Percentiles rank a stretch among this genome's conserved stretches.
These are phyloP conservation scores for Calvadosia cruxmelitensis DNA, from an alignment of 30 jellyfish, hydroid and myxozoan genomes.

Conservation along the genomic window DNA sequence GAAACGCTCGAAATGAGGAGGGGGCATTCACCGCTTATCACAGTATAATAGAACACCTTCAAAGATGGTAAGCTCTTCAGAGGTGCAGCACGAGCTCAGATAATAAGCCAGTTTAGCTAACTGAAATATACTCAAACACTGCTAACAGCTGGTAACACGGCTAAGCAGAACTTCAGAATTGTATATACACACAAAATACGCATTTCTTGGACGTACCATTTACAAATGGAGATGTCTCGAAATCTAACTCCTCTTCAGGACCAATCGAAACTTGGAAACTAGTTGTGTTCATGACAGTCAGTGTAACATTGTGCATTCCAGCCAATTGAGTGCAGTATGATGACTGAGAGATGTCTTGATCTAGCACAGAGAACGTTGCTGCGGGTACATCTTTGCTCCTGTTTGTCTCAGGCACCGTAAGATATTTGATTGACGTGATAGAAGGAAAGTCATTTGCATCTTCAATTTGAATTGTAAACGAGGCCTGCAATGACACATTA, in stretches of 20 bases:
- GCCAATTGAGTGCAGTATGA: background rate
- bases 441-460: background rate
- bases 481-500: background rate
- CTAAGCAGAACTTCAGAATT: no score
- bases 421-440: no score
- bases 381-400: background rate
- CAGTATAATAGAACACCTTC: no score
- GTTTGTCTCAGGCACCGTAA: background rate
- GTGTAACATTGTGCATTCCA: background rate
- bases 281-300: background rate
- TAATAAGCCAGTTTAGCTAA: no score
- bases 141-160: no score
- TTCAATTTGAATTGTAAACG: background rate
- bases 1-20: no score
- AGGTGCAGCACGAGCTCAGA: no score
- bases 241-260: conserved; percentile 27
- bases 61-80: no score
- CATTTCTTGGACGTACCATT: no score
- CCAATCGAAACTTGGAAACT: background rate
- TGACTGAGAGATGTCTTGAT: background rate
- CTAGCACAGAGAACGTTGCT: background rate
- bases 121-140: no score
- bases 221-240: conserved; percentile 23
- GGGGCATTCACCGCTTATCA: no score
- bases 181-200: no score